Conservation (phyloP, 2,888 invertebrate genomes). For the Mesodorylaimus sp. region DNA sequence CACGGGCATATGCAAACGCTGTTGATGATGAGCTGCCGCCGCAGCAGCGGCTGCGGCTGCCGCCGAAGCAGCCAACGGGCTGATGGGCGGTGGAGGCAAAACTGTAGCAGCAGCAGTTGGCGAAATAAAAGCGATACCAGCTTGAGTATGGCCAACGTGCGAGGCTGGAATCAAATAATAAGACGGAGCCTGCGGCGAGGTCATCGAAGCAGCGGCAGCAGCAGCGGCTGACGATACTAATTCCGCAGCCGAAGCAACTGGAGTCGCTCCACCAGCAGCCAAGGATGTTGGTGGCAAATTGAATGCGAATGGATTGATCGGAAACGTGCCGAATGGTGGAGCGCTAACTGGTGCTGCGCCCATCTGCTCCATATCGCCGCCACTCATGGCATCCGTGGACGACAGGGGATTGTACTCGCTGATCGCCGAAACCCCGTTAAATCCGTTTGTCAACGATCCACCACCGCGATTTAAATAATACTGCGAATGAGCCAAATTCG, state of each 20-base stretch:
- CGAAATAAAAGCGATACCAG: not conserved
- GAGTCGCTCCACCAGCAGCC: not conserved
- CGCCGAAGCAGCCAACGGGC: not conserved
- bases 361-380: not conserved
- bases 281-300: not conserved
- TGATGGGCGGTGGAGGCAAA: not conserved
- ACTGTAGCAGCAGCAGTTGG: not conserved
- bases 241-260: not conserved
- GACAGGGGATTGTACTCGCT: too few relatives aligned
- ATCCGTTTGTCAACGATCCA: not conserved
- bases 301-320: slow-evolving; percentile 13
- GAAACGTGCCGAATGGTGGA: slow-evolving; percentile 12
- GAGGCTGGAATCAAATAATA: slow-evolving; percentile 11
- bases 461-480: slow-evolving; percentile 22
- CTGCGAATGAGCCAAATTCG: slow-evolving; percentile 39
- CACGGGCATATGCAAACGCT: too few relatives aligned
- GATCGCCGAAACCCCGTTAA: too few relatives aligned
- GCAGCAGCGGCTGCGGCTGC: slow-evolving; percentile 1
- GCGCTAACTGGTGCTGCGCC: slow-evolving; percentile 11
- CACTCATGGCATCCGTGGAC: too few relatives aligned
- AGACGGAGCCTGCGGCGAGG: not conserved
- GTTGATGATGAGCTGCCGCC: too few relatives aligned
- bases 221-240: not conserved
- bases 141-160: slow-evolving; percentile 6
- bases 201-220: slow-evolving; percentile 5